Conservation (phyloP, 2,888 invertebrate species). For the Myopa testacea region DNA sequence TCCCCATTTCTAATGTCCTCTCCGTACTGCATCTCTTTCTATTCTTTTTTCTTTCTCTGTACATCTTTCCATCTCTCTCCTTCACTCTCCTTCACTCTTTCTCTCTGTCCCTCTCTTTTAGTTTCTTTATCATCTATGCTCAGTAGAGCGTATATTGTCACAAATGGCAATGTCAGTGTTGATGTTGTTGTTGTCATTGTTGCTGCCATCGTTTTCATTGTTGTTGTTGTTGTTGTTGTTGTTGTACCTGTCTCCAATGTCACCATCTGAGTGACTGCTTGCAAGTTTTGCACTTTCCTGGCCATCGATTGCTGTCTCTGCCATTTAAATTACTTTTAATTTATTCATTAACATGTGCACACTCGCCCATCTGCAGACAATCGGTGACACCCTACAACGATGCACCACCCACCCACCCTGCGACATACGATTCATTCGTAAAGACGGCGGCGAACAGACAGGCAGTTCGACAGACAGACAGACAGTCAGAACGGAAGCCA, state of each 20-base stretch:
- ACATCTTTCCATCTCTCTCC: no score
- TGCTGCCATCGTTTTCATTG: slow-evolving; percentile 6
- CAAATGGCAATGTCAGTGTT: slow-evolving; percentile 2
- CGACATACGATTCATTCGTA: no score
- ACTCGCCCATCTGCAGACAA: no score
- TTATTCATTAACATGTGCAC: slow-evolving; percentile 41
- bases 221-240: slow-evolving; percentile 8
- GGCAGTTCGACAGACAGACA: background rate
- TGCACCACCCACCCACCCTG: no score
- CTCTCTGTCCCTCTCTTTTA: no score
- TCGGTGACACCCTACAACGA: no score
- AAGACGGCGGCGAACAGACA: background rate
- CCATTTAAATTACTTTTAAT: slow-evolving; percentile 40
- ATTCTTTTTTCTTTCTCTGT: no score
- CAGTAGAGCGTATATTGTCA: background rate
- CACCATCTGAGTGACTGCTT: background rate
- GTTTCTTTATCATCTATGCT: no score
- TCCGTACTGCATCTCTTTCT: no score
- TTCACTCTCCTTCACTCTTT: no score
- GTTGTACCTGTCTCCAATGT: slow-evolving; percentile 14
- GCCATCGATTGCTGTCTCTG: slow-evolving; percentile 25
- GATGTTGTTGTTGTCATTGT: slow-evolving; percentile 1
- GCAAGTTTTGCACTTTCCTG: background rate
- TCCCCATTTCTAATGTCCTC: no score
- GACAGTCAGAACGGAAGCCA: background rate